Conservation (phyloP, 2,888 invertebrate species). For the Rhingia campestris region DNA sequence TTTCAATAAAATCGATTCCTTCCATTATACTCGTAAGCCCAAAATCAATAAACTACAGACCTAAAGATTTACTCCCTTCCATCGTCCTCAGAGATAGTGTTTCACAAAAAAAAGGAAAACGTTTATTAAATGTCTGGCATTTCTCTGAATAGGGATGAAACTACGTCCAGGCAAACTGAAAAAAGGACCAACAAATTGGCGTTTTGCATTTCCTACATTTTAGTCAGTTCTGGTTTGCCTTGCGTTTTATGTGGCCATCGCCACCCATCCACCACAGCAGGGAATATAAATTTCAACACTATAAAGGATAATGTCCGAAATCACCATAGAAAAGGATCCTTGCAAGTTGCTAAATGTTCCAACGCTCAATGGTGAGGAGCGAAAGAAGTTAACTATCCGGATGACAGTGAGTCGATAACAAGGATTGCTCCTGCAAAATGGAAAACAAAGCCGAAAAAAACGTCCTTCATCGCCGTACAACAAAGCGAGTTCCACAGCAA, state of each 20-base stretch:
- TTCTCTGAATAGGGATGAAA: slow-evolving; percentile 24
- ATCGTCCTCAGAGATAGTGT: slow-evolving; percentile 5
- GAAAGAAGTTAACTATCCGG: slow-evolving; percentile 51
- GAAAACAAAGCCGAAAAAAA: slow-evolving; percentile 14
- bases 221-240: not conserved
- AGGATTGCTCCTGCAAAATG: slow-evolving; percentile 20
- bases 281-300: slow-evolving; percentile 65
- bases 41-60: slow-evolving; percentile 71
- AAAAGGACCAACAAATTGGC: slow-evolving; percentile 41
- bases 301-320: slow-evolving; percentile 61
- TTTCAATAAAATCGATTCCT: slow-evolving; percentile 53
- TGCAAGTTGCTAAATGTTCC: slow-evolving; percentile 12
- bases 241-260: slow-evolving; percentile 29
- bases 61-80: slow-evolving; percentile 49
- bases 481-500: slow-evolving; percentile 53
- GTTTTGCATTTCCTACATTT: slow-evolving; percentile 47
- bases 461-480: slow-evolving; percentile 40
- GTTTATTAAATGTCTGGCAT: slow-evolving; percentile 58
- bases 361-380: not conserved
- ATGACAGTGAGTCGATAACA: slow-evolving; percentile 68
- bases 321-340: slow-evolving; percentile 41
- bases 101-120: slow-evolving; percentile 26
- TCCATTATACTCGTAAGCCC: slow-evolving; percentile 15
- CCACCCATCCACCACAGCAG: slow-evolving; percentile 9
- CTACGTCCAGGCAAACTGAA: slow-evolving; percentile 20